Evolutionary conservation across 2,888 invertebrate genomes (phyloP).

Genomic region (Tubulanus polymorphus): DNA sequence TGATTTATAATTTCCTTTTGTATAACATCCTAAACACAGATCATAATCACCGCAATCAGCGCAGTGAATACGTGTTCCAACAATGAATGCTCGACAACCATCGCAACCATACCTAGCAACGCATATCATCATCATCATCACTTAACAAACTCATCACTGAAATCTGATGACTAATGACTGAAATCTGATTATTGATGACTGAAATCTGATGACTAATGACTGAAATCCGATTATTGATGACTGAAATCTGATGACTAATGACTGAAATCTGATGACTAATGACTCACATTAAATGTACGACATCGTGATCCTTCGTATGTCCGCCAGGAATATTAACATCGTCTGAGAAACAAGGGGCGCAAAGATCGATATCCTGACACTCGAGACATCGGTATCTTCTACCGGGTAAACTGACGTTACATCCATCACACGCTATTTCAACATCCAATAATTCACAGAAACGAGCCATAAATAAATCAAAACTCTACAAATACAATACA

Average conservation of each 20-base stretch:
- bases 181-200: too few species aligned
- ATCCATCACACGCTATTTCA: constrained; percentile 50
- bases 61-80: constrained; percentile 49
- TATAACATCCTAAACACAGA: constrained; percentile 47
- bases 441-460: constrained; percentile 50
- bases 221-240: neutral
- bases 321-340: constrained; percentile 39
- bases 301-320: constrained; percentile 48
- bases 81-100: constrained; percentile 49
- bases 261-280: too few species aligned
- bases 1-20: constrained; percentile 34
- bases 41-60: constrained; percentile 50
- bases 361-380: constrained; percentile 50
- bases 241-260: neutral
- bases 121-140: too few species aligned
- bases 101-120: constrained; percentile 47
- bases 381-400: constrained; percentile 48
- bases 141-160: too few species aligned
- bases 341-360: constrained; percentile 47
- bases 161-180: too few species aligned
- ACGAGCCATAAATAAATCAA: constrained; percentile 50
- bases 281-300: constrained; percentile 49
- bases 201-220: too few species aligned
- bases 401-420: constrained; percentile 45
- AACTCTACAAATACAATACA: too few species aligned